Evolutionary conservation across 2,113 vertebrate genomes (phyloP), one percentile per base, ranked within the genome.

Genomic region (Zapornia atra): DNA sequence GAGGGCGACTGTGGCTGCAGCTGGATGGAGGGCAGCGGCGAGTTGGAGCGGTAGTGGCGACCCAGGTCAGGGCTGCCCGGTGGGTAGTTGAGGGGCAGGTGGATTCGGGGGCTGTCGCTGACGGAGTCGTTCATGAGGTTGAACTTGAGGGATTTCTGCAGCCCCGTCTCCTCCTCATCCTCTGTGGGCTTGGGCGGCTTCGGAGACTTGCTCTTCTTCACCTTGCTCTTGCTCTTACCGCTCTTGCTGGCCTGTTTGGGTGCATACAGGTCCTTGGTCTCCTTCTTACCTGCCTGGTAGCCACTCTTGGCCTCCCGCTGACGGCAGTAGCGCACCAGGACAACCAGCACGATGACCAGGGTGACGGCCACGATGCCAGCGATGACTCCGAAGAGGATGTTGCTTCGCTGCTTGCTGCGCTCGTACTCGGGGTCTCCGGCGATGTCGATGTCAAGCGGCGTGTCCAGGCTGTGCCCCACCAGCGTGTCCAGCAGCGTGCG

Each of bases 241-340:
- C 98, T 98, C 97, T 99, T 99, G 83, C 98, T 97, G 18, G 98
- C 98, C 85, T 99, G 99, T 92, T 99, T 99, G 44, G 99, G 99
- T 0, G 99, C 98, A 0, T 99, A 99, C 28, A 99, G 97, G 90
- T 99, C 99, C 95, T 99, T 99, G 77, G 98, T 99, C 95, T 99
- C 99, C 95, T 99, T 99, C 96, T 99, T 99, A 25, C 99, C 99
- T 0, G 99, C 99, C 92, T 99, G 99, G 95, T 99, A 99, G 76
- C 99, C 99, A 0, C 99, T 99, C 97, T 99, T 99, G 66, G 99
- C 98, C 89, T 99, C 99, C 33, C 99, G 99, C 94, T 99, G 99
- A 77, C 99, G 97, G 59, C 99, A 98, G 86, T 99, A 99, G 46
- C 99, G 98, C 92, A 99, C 98, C 9, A 99, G 97, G 25, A 99